Conservation (phyloP, 1,140 invertebrate genomes). For the Calliphora vicina region DNA sequence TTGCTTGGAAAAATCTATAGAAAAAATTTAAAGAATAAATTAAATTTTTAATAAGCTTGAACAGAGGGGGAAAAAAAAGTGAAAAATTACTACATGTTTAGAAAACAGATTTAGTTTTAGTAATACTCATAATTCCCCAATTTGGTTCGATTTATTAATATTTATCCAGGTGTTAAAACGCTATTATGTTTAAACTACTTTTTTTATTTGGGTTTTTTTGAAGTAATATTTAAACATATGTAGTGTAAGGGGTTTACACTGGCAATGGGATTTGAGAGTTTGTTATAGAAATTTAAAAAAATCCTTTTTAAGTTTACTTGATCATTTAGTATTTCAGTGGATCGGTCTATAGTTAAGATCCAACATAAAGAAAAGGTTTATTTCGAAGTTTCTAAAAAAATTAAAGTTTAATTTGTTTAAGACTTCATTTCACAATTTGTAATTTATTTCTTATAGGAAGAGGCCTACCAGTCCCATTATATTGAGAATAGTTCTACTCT, state of each 20-base stretch:
- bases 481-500: no score
- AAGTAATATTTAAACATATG: not conserved
- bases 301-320: no score
- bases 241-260: not conserved
- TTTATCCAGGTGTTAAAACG: constrained; percentile 26
- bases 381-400: no score
- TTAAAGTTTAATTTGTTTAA: no score
- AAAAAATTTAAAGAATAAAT: constrained; percentile 14
- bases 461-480: no score
- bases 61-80: not conserved
- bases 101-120: not conserved
- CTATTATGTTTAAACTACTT: constrained; percentile 5
- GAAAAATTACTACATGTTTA: not conserved
- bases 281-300: no score
- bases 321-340: no score
- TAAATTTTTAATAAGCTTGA: constrained; percentile 24
- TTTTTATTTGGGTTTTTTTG: not conserved
- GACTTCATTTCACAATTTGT: no score
- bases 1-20: not conserved
- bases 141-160: not conserved
- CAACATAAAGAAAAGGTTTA: no score
- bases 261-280: no score
- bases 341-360: no score
- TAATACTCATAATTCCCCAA: not conserved
- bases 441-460: no score